Conservation (phyloP, 1,140 invertebrate genomes). For the Aphaenogaster floridana region DNA sequence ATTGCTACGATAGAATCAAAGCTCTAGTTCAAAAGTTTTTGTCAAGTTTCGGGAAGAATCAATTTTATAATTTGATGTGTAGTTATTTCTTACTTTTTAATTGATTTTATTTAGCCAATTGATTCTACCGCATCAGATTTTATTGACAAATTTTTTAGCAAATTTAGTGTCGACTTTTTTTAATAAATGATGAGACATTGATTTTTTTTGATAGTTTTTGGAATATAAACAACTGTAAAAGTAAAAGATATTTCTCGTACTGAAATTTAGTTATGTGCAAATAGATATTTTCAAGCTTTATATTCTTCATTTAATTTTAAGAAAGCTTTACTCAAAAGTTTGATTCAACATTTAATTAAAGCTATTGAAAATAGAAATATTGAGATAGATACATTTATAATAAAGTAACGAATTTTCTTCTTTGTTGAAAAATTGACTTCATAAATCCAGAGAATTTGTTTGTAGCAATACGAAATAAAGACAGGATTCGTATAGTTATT, state of each 20-base stretch:
- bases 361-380: neutral
- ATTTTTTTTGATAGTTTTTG: neutral
- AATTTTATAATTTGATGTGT: neutral
- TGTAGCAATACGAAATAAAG: neutral
- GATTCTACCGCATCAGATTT: neutral
- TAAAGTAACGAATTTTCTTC: neutral
- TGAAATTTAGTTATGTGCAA: neutral
- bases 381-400: neutral
- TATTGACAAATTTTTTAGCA: neutral
- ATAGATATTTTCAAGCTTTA: neutral
- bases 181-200: neutral
- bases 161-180: neutral
- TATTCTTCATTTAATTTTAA: neutral
- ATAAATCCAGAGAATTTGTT: neutral
- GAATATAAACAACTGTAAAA: neutral
- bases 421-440: neutral
- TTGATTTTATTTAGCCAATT: neutral
- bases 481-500: neutral
- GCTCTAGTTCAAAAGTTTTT: neutral
- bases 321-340: neutral
- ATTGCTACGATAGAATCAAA: neutral
- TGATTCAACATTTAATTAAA: constrained; percentile 13
- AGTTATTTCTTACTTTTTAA: neutral
- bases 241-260: neutral
- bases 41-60: neutral